Base-by-base conservation (phyloP, 2,888 invertebrate genomes). In the Catocala fraxini region DNA sequence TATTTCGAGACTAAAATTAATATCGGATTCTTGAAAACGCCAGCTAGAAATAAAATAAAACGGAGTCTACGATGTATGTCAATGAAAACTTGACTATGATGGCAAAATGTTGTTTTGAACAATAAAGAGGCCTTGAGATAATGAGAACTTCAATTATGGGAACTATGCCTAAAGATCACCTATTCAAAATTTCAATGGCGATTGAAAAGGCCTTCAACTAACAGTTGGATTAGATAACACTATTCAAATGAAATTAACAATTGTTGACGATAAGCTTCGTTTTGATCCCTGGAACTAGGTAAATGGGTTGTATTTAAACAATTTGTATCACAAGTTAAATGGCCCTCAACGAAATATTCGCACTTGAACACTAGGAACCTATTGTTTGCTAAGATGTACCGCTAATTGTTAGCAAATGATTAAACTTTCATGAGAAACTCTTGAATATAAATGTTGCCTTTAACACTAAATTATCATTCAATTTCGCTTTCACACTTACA, bases 141-240 rank as follows among this genome's bases (percentile, higher is more conserved):
- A 34, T 55, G 51, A 59, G 15, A 54, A 52, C 61, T 64, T 52
- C 55, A 52, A 68, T 63, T 63, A 60, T 69, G 69, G 67, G 71
- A 74, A 71, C 67, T 58, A 56, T 52, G 58, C 65, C 53, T 62
- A 63, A 49, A 62, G 58, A 59, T 33, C 10, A 33, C 5, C 56
- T 48, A 77, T 69, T 74, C 65, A 66, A 63, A 59, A 51, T 63
- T 57, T 71, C 58, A 74, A 74, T 71, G 71, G 68, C 64, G 45
- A 13, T 11, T 68, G 57, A 71, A 61, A 71, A 74, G 53, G 64
- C 59, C 62, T 46, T 34, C 25, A 47, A 43, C 53, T 55, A 59
- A 55, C 51, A 56, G 42, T 42, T 53, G 55, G 51, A 65, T 60
- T 54, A 57, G 49, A 39, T 39, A 39, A 49, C 42, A 51, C 49